Evolutionary conservation across 2,888 invertebrate species (phyloP).

Genomic region (Caenorhabditis afra): DNA sequence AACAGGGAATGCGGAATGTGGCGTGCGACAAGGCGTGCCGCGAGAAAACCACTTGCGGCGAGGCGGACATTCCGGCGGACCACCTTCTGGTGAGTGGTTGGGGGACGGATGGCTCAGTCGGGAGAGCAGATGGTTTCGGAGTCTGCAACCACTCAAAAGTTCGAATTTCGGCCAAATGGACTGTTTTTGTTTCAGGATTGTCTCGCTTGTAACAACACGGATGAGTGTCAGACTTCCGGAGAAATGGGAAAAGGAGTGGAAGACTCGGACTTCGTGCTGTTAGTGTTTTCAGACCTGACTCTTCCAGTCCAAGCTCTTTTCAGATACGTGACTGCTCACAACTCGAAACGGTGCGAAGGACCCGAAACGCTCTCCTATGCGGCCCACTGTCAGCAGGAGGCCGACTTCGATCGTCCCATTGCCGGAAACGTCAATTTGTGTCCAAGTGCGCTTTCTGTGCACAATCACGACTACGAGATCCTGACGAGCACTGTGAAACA

Average conservation of each 20-base stretch:
- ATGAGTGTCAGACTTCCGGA: conserved; percentile 84
- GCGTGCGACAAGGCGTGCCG: conserved; percentile 80
- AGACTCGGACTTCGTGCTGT: conserved; percentile 94
- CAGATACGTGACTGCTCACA: conserved; percentile 65
- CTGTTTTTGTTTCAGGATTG: conserved; percentile 65
- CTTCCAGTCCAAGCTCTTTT: background rate
- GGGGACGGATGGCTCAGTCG: conserved; percentile 71
- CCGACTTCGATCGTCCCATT: conserved; percentile 92
- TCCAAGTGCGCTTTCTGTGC: conserved; percentile 93
- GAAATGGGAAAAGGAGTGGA: conserved; percentile 83
- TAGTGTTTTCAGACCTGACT: conserved; percentile 81
- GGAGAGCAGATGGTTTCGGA: conserved; percentile 69
- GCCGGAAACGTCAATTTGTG: conserved; percentile 99
- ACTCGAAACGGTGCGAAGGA: conserved; percentile 86
- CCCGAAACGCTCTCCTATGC: conserved; percentile 94
- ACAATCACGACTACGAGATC: conserved; percentile 89
- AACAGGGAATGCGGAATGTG: conserved; percentile 60
- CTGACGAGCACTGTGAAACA: conserved; percentile 83
- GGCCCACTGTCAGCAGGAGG: conserved; percentile 97
- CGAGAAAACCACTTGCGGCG: conserved; percentile 91
- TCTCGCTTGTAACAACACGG: conserved; percentile 58
- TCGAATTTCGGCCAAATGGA: no score
- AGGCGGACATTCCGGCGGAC: conserved; percentile 92
- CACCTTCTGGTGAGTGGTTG: conserved; percentile 92
- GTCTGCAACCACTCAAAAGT: conserved; percentile 59